phyloP scores from a whole-genome alignment of 2,888 invertebrate species.

The Fragum sueziense region DNA sequence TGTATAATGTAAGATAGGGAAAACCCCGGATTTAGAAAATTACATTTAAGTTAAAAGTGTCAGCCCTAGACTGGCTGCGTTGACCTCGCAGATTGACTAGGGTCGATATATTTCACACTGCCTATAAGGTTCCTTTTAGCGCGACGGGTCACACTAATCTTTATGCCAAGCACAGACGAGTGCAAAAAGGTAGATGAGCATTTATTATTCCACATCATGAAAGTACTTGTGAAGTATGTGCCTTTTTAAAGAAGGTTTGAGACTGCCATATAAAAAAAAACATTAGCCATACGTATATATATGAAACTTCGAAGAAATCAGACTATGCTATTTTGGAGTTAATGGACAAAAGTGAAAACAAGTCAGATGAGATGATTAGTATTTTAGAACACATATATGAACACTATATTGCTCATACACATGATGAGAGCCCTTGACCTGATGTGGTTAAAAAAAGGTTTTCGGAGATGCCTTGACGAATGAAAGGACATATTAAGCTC shows the following conservation, averaged over 20 bases:
- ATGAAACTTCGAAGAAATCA: neutral
- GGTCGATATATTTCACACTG: no score
- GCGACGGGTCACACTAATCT: no score
- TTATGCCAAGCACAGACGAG: slow-evolving; percentile 22
- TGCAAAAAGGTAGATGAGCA: slow-evolving; percentile 12
- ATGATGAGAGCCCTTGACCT: slow-evolving; percentile 11
- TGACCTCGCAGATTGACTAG: no score
- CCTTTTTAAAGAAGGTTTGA: neutral
- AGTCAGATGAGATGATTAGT: slow-evolving; percentile 29
- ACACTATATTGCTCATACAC: slow-evolving; percentile 31
- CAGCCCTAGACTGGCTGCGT: no score
- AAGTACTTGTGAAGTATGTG: slow-evolving; percentile 21
- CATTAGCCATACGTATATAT: neutral
- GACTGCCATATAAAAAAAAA: neutral
- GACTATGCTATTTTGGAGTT: neutral
- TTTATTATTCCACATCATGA: slow-evolving; percentile 20
- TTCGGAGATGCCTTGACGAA: slow-evolving; percentile 41
- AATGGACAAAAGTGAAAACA: no score
- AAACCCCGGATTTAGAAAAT: no score
- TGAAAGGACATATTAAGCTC: slow-evolving; percentile 45
- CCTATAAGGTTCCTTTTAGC: no score
- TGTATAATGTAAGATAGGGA: no score
- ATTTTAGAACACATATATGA: slow-evolving; percentile 30
- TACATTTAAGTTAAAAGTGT: no score
- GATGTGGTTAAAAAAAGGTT: slow-evolving; percentile 10